phyloP scores from a whole-genome alignment of 2,797 vertebrate species.

The Apodemus agrarius region DNA sequence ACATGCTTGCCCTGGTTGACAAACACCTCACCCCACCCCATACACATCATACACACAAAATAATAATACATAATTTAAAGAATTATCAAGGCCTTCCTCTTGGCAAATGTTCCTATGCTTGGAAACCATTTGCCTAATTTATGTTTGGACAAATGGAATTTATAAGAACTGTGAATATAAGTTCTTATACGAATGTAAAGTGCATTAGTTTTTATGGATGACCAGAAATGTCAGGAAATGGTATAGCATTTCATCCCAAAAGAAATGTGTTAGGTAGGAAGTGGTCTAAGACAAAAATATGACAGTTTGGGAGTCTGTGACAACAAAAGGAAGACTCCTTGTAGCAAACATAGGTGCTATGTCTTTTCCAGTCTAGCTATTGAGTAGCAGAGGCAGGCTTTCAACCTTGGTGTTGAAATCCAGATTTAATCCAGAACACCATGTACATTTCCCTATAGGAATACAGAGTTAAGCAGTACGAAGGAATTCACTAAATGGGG shows the following conservation, averaged over 20 bases:
- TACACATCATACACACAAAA: background rate
- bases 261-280: background rate
- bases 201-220: background rate
- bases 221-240: constrained; percentile 7
- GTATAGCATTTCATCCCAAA: background rate
- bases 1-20: background rate
- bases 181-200: background rate
- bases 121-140: background rate
- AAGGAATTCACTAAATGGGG: background rate
- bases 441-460: background rate
- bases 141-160: background rate
- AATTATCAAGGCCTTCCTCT: background rate
- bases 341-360: background rate
- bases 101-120: background rate
- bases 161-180: background rate
- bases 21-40: background rate
- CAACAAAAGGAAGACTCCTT: background rate
- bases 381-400: background rate
- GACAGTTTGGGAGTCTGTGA: background rate
- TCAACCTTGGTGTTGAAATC: background rate
- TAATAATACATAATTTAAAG: background rate
- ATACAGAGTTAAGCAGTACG: background rate
- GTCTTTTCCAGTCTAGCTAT: background rate
- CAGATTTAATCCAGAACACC: background rate
- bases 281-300: background rate